A percentile compares a stretch with the other conserved stretches of the same genome.
Conservation (phyloP, 2,888 invertebrate genomes). For the Toxonevra muliebris region DNA sequence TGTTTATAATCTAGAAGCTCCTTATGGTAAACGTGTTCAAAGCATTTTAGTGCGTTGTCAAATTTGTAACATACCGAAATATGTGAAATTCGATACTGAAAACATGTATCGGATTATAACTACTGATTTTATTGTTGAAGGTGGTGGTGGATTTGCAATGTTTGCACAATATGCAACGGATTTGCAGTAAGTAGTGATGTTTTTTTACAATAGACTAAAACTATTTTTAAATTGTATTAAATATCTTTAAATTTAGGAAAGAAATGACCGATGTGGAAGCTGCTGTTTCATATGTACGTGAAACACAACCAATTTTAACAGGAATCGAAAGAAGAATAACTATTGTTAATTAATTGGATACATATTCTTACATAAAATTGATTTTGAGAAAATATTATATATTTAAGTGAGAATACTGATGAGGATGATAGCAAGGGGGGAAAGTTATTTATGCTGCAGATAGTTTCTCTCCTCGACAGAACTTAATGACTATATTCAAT, state of each 20-base stretch:
- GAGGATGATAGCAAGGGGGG: too few relatives aligned
- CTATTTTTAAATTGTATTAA: not conserved
- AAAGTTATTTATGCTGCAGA: too few relatives aligned
- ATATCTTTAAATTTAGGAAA: constrained; percentile 2
- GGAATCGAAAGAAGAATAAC: too few relatives aligned
- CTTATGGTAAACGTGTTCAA: constrained; percentile 69
- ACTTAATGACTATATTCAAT: too few relatives aligned
- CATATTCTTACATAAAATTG: too few relatives aligned
- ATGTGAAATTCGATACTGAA: constrained; percentile 68
- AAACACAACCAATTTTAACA: too few relatives aligned
- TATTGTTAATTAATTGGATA: too few relatives aligned
- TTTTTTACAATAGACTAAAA: not conserved
- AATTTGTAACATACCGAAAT: constrained; percentile 72
- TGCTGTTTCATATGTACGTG: constrained; percentile 38
- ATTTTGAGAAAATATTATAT: too few relatives aligned
- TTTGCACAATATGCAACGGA: constrained; percentile 59
- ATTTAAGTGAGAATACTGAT: too few relatives aligned
- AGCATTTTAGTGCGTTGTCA: constrained; percentile 70
- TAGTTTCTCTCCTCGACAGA: too few relatives aligned
- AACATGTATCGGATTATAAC: constrained; percentile 72
- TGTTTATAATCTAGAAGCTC: constrained; percentile 69
- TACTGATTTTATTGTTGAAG: constrained; percentile 72
- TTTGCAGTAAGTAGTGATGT: constrained; percentile 47
- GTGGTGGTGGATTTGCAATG: constrained; percentile 75
- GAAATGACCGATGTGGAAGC: constrained; percentile 43